A percentile compares a stretch with the other conserved stretches of the same genome.
These are phyloP conservation scores for Mesoligia furuncula DNA, from an alignment of 2,888 invertebrate species.

Conservation along the genomic window DNA sequence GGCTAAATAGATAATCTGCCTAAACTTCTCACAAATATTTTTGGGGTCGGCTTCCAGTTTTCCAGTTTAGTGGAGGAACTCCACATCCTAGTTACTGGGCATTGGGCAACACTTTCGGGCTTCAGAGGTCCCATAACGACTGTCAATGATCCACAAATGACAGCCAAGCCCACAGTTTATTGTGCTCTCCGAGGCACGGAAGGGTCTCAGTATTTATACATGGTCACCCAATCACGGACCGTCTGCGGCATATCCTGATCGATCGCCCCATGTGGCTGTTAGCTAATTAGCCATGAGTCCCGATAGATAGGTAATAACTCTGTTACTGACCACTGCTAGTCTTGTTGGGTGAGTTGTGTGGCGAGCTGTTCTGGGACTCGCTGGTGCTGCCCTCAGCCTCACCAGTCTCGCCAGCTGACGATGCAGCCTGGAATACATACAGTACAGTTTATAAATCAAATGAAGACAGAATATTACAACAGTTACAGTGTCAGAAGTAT, in stretches of 20 bases:
- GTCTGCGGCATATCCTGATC: not conserved
- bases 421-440: constrained; percentile 67
- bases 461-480: not conserved
- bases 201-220: no score
- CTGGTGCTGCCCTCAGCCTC: constrained; percentile 86
- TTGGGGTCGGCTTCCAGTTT: no score
- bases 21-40: no score
- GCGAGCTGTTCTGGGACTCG: constrained; percentile 84
- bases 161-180: not conserved
- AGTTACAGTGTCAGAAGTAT: not conserved
- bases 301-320: not conserved
- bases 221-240: no score
- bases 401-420: constrained; percentile 80
- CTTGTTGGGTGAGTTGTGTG: constrained; percentile 84
- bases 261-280: not conserved
- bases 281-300: not conserved
- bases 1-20: no score
- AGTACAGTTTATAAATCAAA: not conserved
- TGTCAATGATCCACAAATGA: not conserved
- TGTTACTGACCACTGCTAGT: constrained; percentile 79
- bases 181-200: not conserved
- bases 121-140: not conserved
- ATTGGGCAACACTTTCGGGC: no score
- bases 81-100: no score
- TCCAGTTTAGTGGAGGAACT: no score